Percentiles rank a stretch among this genome's conserved stretches.
phyloP scores from a whole-genome alignment of 2,888 invertebrate species.

The Scaeva pyrastri region DNA sequence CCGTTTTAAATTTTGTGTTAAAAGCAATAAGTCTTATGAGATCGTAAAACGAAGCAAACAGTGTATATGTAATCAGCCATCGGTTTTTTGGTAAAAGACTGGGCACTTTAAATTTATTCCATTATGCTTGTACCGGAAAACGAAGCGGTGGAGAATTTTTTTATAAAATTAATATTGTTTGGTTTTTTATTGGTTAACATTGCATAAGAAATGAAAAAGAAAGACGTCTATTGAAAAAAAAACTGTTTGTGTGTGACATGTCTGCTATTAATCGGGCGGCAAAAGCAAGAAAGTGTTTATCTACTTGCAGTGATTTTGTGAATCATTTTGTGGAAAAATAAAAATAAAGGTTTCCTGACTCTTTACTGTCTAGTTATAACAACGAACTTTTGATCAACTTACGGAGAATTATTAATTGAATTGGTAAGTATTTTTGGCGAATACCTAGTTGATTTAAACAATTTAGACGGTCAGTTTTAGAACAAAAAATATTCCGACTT shows the following conservation, averaged over 20 bases:
- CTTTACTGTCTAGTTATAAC: too few species aligned
- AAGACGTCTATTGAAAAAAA: neutral
- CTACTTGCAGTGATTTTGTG: neutral
- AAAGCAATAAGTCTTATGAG: neutral
- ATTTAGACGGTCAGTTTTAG: too few species aligned
- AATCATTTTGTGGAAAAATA: conserved; percentile 11
- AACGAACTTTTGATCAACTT: neutral
- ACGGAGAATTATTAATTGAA: neutral
- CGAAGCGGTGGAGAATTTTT: conserved; percentile 27
- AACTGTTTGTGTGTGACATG: conserved; percentile 21
- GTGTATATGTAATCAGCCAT: conserved; percentile 17
- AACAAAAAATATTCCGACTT: too few species aligned
- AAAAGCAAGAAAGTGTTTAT: conserved; percentile 16
- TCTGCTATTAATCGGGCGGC: conserved; percentile 30
- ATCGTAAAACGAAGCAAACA: conserved; percentile 2
- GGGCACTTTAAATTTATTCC: conserved; percentile 28
- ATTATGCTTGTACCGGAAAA: conserved; percentile 42
- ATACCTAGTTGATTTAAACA: too few species aligned
- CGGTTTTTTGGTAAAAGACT: conserved; percentile 18
- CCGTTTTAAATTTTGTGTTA: neutral
- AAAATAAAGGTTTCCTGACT: too few species aligned
- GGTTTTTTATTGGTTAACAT: conserved; percentile 9
- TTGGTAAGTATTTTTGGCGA: conserved; percentile 17
- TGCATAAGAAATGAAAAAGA: conserved; percentile 23
- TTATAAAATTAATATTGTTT: conserved; percentile 28